Base-by-base conservation (phyloP, 2,888 invertebrate species). In the Carterocephalus palaemon region DNA sequence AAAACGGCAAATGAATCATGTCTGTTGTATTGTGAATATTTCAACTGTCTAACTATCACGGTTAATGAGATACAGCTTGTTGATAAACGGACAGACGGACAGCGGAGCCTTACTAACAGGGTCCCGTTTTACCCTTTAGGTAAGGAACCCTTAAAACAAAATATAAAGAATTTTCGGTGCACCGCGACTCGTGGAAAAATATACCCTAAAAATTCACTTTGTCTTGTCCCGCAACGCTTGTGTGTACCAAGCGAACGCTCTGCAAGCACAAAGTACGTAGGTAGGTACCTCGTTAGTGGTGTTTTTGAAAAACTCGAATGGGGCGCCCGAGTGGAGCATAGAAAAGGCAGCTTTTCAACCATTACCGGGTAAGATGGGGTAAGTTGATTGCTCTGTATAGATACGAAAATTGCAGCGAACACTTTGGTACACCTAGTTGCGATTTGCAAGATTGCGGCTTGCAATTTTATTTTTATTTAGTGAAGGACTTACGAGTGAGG, bases 231-330 rank as follows among this genome's bases (percentile, higher is more conserved):
- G 26, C 34, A 47, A 45, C 48, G 46, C 49, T 41, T 52, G 52
- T 51, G 46, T 28, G 53, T 52, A 51, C 49, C 49, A 60, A 64
- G 54, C 57, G 48, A 53, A 51, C 46, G 36, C 23, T n/a, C n/a
- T 37, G 20, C 43, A 31, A 53, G 58, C 60, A 57, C 62, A 62
- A 66, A 75, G 73, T 73, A 66, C 66, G 75, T 80, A 78, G 74
- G 78, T 79, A 79, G 76, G 73, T 73, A 66, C 66, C 75, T 80
- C 79, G 74, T 79, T 79, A 79, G 76, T 56, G 59, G 60, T 71
- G 72, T 71, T 73, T 62, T 75, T 73, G 67, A 70, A 72, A 75
- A 73, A 72, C 69, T 67, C 64, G 58, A 64, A 69, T 62, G 56
- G 57, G 50, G 48, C 50, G 49, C 48, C 41, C 50, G 48, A 54